Evolutionary conservation across 2,113 vertebrate species (phyloP).

Genomic region (Poecile atricapillus): DNA sequence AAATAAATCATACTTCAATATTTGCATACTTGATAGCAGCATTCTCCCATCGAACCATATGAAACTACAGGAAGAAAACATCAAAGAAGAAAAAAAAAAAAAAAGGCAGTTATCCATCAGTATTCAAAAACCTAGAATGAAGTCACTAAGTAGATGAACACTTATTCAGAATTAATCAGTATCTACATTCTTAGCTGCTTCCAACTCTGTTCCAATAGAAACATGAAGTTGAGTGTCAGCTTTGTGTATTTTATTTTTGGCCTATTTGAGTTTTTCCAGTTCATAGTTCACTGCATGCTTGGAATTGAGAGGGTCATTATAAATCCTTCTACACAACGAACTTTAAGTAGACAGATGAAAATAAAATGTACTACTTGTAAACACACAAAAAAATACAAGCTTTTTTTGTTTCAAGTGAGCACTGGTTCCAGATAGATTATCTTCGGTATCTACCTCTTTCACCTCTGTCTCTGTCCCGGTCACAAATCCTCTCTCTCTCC

Average conservation of each 20-base stretch:
- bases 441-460: conserved; percentile 90
- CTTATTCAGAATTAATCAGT: conserved; percentile 59
- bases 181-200: conserved; percentile 74
- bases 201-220: conserved; percentile 64
- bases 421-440: conserved; percentile 72
- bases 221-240: conserved; percentile 57
- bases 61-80: conserved; percentile 73
- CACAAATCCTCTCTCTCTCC: conserved; percentile 81
- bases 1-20: conserved; percentile 65
- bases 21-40: conserved; percentile 82
- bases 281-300: conserved; percentile 81
- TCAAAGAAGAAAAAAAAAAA: conserved; percentile 69
- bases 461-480: conserved; percentile 87
- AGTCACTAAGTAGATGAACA: conserved; percentile 71
- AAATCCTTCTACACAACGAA: conserved; percentile 79
- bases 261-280: conserved; percentile 73
- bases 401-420: conserved; percentile 69
- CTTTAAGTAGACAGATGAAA: conserved; percentile 79
- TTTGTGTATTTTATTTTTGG: conserved; percentile 67
- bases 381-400: conserved; percentile 79
- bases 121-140: conserved; percentile 69
- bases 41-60: conserved; percentile 76
- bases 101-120: conserved; percentile 70
- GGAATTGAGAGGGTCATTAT: conserved; percentile 76
- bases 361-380: conserved; percentile 82